Percentiles rank a stretch among this genome's conserved stretches.
These are phyloP conservation scores for Drosophila mercatorum DNA, from an alignment of 2,888 invertebrate genomes.

Conservation along the genomic window DNA sequence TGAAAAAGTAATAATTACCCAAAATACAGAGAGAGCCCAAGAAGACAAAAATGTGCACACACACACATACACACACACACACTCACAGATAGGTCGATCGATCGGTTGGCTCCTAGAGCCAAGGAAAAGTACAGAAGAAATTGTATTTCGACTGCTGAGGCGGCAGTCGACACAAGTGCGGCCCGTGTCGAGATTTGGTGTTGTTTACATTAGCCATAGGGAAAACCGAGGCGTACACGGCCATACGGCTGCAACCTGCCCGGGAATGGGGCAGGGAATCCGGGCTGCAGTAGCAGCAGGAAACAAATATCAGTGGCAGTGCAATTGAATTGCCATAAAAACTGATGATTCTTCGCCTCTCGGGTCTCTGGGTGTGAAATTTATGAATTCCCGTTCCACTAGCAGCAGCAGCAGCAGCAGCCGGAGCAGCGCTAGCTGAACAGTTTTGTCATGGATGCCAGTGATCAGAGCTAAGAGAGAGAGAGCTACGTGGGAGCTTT, in stretches of 20 bases:
- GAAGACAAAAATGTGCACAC: constrained; percentile 57
- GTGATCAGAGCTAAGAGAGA: constrained; percentile 21
- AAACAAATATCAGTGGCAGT: constrained; percentile 66
- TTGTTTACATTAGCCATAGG: constrained; percentile 62
- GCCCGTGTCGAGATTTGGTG: constrained; percentile 43
- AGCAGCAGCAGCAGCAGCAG: constrained; percentile 1
- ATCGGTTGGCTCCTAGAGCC: constrained; percentile 21
- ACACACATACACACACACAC: neutral
- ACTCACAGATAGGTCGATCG: constrained; percentile 20
- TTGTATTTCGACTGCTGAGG: constrained; percentile 57
- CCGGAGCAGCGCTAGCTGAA: constrained; percentile 1
- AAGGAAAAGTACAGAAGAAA: constrained; percentile 22
- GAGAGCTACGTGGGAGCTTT: constrained; percentile 49
- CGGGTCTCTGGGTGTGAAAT: constrained; percentile 41
- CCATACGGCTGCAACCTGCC: constrained; percentile 75
- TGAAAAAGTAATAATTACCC: constrained; percentile 81
- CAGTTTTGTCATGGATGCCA: constrained; percentile 48
- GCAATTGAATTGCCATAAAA: constrained; percentile 78
- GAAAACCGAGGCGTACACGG: constrained; percentile 50
- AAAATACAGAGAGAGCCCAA: constrained; percentile 52
- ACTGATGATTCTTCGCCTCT: constrained; percentile 23
- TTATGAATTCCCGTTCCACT: constrained; percentile 55
- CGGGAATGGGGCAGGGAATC: constrained; percentile 34
- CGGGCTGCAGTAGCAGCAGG: constrained; percentile 52
- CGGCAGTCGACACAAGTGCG: constrained; percentile 67